A percentile compares a stretch with the other conserved stretches of the same genome.
phyloP scores from a whole-genome alignment of 2,797 vertebrate species.

The Philypnodon macrostomus region DNA sequence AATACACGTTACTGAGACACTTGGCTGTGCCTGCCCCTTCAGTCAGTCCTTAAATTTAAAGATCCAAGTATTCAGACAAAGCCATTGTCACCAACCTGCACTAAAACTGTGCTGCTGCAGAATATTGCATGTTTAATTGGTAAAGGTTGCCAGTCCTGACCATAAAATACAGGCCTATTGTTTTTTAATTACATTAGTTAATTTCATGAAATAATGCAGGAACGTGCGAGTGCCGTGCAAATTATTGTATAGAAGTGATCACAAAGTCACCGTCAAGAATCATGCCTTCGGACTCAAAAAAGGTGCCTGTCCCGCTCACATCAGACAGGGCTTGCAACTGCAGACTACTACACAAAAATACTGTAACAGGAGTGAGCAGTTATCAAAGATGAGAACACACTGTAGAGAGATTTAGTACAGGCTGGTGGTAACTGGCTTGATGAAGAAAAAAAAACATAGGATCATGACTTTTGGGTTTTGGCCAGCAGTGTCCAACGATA shows the following conservation, averaged over 20 bases:
- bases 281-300: slow-evolving; percentile 38
- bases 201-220: slow-evolving; percentile 15
- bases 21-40: slow-evolving; percentile 38
- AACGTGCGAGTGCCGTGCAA: slow-evolving; percentile 24
- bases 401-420: slow-evolving; percentile 73
- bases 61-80: not conserved
- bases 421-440: slow-evolving; percentile 52
- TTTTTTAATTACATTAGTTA: slow-evolving; percentile 14
- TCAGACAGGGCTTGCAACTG: slow-evolving; percentile 80
- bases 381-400: slow-evolving; percentile 31
- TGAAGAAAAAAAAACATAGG: not conserved
- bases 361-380: slow-evolving; percentile 31
- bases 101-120: slow-evolving; percentile 57
- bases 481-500: slow-evolving; percentile 24
- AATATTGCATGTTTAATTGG: slow-evolving; percentile 12
- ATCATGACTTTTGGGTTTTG: slow-evolving; percentile 52
- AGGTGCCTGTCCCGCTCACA: slow-evolving; percentile 73
- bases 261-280: slow-evolving; percentile 13
- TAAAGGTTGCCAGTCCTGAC: slow-evolving; percentile 22
- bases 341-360: slow-evolving; percentile 44
- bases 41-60: slow-evolving; percentile 9
- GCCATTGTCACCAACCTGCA: slow-evolving; percentile 62
- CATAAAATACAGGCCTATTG: slow-evolving; percentile 22
- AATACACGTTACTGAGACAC: slow-evolving; percentile 19
- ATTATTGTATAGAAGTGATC: no score